A percentile compares a stretch with the other conserved stretches of the same genome.
These are phyloP conservation scores for Acipenser oxyrinchus DNA, from an alignment of 2,797 vertebrate species.

Conservation along the genomic window DNA sequence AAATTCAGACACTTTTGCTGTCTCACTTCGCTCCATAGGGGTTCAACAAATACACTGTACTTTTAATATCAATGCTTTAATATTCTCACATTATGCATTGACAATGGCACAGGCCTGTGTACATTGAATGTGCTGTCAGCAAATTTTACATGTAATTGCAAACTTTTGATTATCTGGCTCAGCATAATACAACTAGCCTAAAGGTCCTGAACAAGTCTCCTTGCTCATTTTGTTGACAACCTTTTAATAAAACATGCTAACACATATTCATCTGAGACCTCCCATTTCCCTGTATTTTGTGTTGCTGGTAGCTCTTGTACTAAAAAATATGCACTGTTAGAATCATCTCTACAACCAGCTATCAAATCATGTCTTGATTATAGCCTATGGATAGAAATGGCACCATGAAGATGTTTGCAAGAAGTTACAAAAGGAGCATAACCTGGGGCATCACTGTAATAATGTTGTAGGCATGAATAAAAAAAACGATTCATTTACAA, in stretches of 20 bases:
- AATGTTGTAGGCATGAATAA: conserved; percentile 2
- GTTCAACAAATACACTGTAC: conserved; percentile 11
- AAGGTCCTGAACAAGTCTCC: conserved; percentile 31
- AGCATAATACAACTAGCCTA: conserved; percentile 35
- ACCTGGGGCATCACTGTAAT: conserved; percentile 7
- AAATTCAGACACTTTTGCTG: too few relatives aligned
- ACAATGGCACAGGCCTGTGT: conserved; percentile 17
- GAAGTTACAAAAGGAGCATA: neutral
- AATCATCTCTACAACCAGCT: conserved; percentile 22
- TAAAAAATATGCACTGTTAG: conserved; percentile 31
- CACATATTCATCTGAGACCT: conserved; percentile 31
- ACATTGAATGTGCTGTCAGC: conserved; percentile 26
- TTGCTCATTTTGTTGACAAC: conserved; percentile 36
- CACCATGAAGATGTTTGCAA: conserved; percentile 20
- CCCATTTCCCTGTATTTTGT: conserved; percentile 27
- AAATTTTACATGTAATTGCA: conserved; percentile 18
- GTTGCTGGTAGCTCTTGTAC: conserved; percentile 27
- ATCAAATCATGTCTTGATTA: conserved; percentile 34
- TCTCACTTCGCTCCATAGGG: neutral
- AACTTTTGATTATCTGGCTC: conserved; percentile 32
- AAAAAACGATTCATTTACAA: neutral
- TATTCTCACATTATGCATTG: conserved; percentile 19
- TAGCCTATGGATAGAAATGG: conserved; percentile 22
- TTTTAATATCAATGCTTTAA: conserved; percentile 22
- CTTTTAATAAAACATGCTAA: conserved; percentile 43